phyloP scores from a whole-genome alignment of 2,888 invertebrate species.

The Pammene fasciana region DNA sequence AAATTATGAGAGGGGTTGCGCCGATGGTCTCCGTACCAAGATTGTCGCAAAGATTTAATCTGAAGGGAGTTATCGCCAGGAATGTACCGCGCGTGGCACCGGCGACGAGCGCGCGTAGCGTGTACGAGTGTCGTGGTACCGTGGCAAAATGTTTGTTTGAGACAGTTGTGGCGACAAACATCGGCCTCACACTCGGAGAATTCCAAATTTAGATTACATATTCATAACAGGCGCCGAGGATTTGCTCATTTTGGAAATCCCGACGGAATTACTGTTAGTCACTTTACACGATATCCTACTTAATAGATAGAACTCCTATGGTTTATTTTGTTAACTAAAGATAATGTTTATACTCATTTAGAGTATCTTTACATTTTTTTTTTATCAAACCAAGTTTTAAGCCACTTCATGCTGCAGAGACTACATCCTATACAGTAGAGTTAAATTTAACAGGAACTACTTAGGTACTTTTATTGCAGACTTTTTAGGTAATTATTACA shows the following conservation, averaged over 20 bases:
- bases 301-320: not conserved
- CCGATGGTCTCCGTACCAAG: constrained; percentile 77
- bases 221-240: constrained; percentile 78
- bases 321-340: not conserved
- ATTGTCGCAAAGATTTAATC: constrained; percentile 78
- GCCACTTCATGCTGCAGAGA: too few species aligned
- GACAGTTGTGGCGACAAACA: constrained; percentile 77
- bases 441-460: not conserved
- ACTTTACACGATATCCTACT: constrained; percentile 43
- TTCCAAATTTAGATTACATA: constrained; percentile 81
- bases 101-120: constrained; percentile 45
- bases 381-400: not conserved
- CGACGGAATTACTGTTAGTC: constrained; percentile 64
- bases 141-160: constrained; percentile 70
- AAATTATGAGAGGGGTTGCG: constrained; percentile 83
- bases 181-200: constrained; percentile 78
- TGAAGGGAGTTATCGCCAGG: constrained; percentile 68
- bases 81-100: constrained; percentile 58
- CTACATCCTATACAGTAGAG: too few species aligned
- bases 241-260: constrained; percentile 74
- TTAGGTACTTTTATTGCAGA: not conserved
- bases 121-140: constrained; percentile 63
- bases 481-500: not conserved
- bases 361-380: not conserved
- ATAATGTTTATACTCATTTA: not conserved